These are phyloP conservation scores for Passer montanus DNA, from an alignment of 2,113 vertebrate species.

Conservation along the genomic window DNA sequence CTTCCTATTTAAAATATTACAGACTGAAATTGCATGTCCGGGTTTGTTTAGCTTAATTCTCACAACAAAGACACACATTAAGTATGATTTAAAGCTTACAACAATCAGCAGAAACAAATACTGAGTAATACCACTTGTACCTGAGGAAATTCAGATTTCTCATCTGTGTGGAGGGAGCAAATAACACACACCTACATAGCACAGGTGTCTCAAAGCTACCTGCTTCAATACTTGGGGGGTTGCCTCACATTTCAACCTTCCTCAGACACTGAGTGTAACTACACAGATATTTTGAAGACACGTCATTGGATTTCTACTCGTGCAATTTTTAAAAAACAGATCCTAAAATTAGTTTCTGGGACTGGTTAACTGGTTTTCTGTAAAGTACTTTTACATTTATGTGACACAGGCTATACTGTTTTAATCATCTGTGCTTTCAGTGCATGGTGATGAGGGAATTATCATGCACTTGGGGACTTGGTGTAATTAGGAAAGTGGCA, in stretches of 20 bases:
- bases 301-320: neutral
- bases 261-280: conserved; percentile 28
- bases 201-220: neutral
- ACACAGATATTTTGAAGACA: neutral
- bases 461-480: conserved; percentile 70
- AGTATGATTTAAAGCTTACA: neutral
- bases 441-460: conserved; percentile 75
- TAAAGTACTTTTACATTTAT: conserved; percentile 60
- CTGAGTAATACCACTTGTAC: neutral
- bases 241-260: conserved; percentile 19
- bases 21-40: neutral
- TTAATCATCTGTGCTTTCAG: conserved; percentile 72
- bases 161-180: neutral
- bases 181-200: neutral
- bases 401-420: conserved; percentile 67
- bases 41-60: neutral
- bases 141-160: neutral
- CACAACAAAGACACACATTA: neutral
- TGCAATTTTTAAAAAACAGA: conserved; percentile 40
- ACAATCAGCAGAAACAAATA: neutral
- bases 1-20: neutral
- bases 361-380: conserved; percentile 54
- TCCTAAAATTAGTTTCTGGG: conserved; percentile 48
- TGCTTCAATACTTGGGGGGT: neutral
- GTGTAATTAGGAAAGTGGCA: conserved; percentile 77